Percentiles rank a stretch among this genome's conserved stretches.
Evolutionary conservation across 2,113 vertebrate species (phyloP).

Genomic region (Eudyptes chrysolophus): DNA sequence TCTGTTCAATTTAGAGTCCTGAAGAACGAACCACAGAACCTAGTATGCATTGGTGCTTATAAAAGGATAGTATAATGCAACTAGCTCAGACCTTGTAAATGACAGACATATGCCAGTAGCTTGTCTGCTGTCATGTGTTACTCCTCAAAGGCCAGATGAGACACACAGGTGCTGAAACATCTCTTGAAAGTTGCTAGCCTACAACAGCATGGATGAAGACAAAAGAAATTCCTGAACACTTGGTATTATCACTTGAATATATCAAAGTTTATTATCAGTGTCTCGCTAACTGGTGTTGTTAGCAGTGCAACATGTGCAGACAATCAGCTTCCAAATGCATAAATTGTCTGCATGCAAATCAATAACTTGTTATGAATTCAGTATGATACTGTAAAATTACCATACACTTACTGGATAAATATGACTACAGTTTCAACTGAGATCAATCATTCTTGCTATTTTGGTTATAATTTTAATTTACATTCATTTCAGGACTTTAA

Average conservation of each 20-base stretch:
- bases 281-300: not conserved
- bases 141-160: not conserved
- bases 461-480: not conserved
- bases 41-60: not conserved
- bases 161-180: not conserved
- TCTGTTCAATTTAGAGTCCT: not conserved
- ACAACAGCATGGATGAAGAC: not conserved
- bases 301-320: not conserved
- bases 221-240: not conserved
- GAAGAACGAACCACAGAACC: not conserved
- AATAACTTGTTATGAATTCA: not conserved
- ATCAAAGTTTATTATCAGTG: not conserved
- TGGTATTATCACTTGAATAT: not conserved
- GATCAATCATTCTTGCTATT: not conserved
- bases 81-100: not conserved
- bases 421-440: not conserved
- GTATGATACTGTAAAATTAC: not conserved
- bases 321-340: not conserved
- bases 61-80: not conserved
- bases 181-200: not conserved
- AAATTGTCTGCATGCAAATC: not conserved
- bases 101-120: not conserved
- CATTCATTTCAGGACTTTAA: not conserved
- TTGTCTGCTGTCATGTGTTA: not conserved
- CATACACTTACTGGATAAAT: not conserved